Evolutionary conservation across 23 tunicate species (phyloP).

Genomic region (Phallusia fumigata): DNA sequence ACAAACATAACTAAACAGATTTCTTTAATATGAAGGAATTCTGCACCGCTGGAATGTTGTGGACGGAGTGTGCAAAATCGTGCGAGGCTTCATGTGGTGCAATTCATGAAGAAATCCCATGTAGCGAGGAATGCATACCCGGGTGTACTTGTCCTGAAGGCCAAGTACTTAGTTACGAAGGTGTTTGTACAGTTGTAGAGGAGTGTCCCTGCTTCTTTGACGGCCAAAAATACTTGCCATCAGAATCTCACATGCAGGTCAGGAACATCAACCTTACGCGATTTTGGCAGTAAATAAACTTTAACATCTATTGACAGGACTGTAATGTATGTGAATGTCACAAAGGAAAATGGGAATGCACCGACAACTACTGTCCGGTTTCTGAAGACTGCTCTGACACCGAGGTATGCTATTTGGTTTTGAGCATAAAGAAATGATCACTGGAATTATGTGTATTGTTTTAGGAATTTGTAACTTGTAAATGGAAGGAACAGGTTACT

Average conservation of each 20-base stretch:
- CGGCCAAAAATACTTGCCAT: constrained; percentile 75
- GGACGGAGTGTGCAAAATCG: constrained; percentile 91
- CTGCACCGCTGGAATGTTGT: constrained; percentile 76
- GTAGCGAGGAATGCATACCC: constrained; percentile 97
- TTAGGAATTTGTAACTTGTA: constrained; percentile 90
- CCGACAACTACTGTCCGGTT: constrained; percentile 94
- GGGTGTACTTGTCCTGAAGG: constrained; percentile 98
- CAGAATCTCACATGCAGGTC: constrained; percentile 94
- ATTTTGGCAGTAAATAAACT: not conserved
- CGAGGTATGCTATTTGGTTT: constrained; percentile 36
- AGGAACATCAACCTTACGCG: not conserved
- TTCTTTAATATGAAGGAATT: constrained; percentile 28
- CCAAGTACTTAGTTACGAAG: constrained; percentile 87
- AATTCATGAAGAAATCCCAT: constrained; percentile 82
- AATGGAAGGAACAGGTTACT: constrained; percentile 82
- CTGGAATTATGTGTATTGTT: not conserved
- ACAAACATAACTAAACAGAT: too few species aligned
- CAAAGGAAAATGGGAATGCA: constrained; percentile 97
- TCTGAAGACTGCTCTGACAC: constrained; percentile 76
- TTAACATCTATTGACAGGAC: constrained; percentile 53
- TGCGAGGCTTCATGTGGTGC: constrained; percentile 99
- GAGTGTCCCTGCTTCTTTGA: constrained; percentile 95
- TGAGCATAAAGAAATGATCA: not conserved
- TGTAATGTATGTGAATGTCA: constrained; percentile 99
- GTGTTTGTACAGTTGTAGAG: constrained; percentile 62